A percentile compares a stretch with the other conserved stretches of the same genome.
phyloP scores from a whole-genome alignment of 2,113 vertebrate genomes.

The Onychorhynchus coronatus region DNA sequence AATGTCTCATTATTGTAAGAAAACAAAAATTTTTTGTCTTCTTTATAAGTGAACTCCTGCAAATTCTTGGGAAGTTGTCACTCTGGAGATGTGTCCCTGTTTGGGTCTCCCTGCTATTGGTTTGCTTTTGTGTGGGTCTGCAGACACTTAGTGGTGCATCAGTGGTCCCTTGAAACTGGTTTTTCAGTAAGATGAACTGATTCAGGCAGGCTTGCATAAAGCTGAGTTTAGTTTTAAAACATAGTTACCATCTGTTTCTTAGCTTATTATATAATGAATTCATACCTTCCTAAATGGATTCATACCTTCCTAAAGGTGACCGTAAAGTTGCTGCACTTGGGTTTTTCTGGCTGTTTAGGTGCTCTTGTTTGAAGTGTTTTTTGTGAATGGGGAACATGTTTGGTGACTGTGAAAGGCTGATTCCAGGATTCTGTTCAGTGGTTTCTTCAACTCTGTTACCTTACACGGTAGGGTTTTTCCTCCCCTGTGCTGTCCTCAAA shows the following conservation, averaged over 20 bases:
- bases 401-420: neutral
- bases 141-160: neutral
- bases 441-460: neutral
- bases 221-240: neutral
- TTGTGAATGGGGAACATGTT: neutral
- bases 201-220: neutral
- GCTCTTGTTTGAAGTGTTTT: neutral
- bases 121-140: neutral
- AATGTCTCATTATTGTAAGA: neutral
- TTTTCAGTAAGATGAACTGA: neutral
- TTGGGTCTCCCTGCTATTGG: neutral
- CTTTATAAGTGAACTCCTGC: neutral
- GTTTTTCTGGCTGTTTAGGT: neutral
- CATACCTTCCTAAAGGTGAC: neutral
- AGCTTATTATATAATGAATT: neutral
- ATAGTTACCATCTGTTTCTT: neutral
- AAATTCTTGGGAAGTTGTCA: neutral
- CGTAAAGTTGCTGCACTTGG: neutral
- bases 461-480: neutral
- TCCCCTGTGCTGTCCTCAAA: neutral
- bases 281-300: neutral
- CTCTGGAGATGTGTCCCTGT: neutral
- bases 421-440: neutral
- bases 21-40: neutral
- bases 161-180: neutral